Conservation (phyloP, 2,113 vertebrate species). For the Microtus ochrogaster region DNA sequence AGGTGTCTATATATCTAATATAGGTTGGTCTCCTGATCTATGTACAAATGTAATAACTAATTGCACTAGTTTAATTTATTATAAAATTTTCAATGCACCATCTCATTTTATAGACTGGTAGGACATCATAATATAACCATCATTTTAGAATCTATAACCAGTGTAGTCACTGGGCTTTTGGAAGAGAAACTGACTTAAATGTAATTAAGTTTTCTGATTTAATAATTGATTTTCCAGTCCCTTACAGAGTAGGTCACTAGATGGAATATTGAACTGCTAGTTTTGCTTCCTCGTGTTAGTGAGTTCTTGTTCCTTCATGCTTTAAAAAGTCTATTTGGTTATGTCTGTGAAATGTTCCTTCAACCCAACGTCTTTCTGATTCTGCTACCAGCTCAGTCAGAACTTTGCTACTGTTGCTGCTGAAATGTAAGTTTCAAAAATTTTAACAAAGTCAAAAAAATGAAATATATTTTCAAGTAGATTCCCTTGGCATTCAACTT, state of each 20-base stretch:
- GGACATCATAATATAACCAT: not conserved
- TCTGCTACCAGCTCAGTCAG: not conserved
- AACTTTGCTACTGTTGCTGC: not conserved
- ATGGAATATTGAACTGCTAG: not conserved
- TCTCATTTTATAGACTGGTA: not conserved
- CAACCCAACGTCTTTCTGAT: not conserved
- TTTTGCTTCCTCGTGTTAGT: not conserved
- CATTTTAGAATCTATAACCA: not conserved
- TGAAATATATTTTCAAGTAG: not conserved
- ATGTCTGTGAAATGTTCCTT: not conserved
- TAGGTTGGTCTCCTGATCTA: not conserved
- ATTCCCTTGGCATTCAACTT: no score
- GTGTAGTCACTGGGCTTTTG: not conserved
- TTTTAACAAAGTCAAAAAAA: not conserved
- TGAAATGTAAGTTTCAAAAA: not conserved
- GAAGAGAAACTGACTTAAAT: not conserved
- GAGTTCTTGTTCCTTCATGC: not conserved
- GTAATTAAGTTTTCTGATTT: slow-evolving; percentile 15
- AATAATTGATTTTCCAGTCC: not conserved
- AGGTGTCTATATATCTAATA: not conserved
- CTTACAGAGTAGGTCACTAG: not conserved
- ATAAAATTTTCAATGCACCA: not conserved
- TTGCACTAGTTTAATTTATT: not conserved
- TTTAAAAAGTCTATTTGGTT: not conserved
- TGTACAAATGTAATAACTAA: not conserved